phyloP scores from a whole-genome alignment of 2,888 invertebrate species.

The Acholoe squamosa region DNA sequence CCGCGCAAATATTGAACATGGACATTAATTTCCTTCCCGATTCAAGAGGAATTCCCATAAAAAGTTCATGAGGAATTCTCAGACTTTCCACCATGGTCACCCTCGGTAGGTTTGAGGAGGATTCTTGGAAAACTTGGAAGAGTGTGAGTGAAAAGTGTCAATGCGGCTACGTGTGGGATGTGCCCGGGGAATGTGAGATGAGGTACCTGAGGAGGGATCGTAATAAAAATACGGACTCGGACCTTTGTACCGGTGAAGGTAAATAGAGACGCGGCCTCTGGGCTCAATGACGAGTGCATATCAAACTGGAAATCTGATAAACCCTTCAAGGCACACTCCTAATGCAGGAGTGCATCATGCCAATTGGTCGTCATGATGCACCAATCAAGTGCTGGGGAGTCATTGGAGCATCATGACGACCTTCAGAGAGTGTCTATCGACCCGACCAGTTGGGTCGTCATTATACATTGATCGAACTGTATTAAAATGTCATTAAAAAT shows the following conservation, averaged over 20 bases:
- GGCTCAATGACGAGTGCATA: not conserved
- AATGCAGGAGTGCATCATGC: too few relatives aligned
- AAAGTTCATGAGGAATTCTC: not conserved
- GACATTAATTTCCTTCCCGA: not conserved
- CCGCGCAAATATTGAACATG: not conserved
- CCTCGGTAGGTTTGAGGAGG: not conserved
- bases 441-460: too few relatives aligned
- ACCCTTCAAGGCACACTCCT: too few relatives aligned
- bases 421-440: too few relatives aligned
- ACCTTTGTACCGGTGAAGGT: conserved; percentile 22
- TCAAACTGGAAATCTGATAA: conserved; percentile 10
- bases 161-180: not conserved
- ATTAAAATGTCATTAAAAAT: too few relatives aligned
- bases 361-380: too few relatives aligned
- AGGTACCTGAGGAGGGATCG: not conserved
- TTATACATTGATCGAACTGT: too few relatives aligned
- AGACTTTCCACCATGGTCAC: not conserved
- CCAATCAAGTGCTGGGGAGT: too few relatives aligned
- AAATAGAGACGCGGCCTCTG: not conserved
- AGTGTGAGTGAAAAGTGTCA: not conserved
- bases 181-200: not conserved
- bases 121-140: not conserved
- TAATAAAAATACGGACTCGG: conserved; percentile 18
- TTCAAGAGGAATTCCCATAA: not conserved
- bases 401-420: too few relatives aligned